A percentile compares a stretch with the other conserved stretches of the same genome.
Conservation (phyloP, 1,140 invertebrate genomes). For the Dreissena polymorpha region DNA sequence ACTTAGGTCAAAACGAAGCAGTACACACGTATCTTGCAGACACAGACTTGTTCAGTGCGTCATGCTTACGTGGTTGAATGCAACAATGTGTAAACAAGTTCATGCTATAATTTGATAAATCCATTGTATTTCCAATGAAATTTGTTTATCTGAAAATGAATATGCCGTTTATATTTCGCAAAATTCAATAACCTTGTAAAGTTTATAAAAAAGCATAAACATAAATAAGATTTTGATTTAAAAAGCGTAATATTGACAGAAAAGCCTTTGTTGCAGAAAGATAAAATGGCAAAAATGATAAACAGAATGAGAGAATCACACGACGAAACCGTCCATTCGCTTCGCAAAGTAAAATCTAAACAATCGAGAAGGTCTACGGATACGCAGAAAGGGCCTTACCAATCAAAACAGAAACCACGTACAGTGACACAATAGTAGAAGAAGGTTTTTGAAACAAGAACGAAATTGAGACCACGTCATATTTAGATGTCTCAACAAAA, state of each 20-base stretch:
- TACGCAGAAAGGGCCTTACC: background rate
- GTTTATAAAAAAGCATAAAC: no score
- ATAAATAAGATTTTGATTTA: background rate
- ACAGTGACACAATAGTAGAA: constrained; percentile 9
- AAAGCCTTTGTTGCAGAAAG: constrained; percentile 16
- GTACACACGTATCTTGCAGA: no score
- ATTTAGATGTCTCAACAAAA: background rate
- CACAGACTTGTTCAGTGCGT: no score
- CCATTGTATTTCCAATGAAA: no score
- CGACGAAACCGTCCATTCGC: background rate
- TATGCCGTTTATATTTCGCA: no score
- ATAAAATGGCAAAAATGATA: background rate
- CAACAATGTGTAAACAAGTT: no score
- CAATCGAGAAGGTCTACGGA: background rate
- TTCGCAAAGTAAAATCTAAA: constrained; percentile 17
- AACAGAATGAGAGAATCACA: background rate
- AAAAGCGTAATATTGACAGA: background rate
- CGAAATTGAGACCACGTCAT: background rate
- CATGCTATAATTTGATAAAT: no score
- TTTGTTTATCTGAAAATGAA: no score
- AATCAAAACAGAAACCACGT: background rate
- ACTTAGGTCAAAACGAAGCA: no score
- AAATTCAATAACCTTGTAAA: no score
- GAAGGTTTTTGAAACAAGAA: constrained; percentile 15
- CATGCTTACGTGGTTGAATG: no score